Evolutionary conservation across 2,797 vertebrate species (phyloP), one percentile per base, ranked within the genome.

Genomic region (Brotula barbata): DNA sequence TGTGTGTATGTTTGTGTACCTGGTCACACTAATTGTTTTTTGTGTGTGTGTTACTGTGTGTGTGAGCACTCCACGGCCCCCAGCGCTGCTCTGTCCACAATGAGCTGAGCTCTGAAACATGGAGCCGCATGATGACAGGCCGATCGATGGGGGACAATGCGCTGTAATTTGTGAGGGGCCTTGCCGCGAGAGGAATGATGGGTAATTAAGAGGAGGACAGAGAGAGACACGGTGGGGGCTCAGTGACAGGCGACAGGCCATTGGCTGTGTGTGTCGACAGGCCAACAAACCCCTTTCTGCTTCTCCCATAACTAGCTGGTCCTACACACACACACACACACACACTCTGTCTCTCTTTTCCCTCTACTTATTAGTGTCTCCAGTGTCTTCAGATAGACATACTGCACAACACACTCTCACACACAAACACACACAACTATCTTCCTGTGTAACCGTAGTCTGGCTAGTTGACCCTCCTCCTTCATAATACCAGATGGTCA

Each of bases 201-300:
- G 91, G 91, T 93, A 92, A 92, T 91, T 92, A 92, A 89, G 90
- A 91, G 78, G 87, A 89, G 82, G 88, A 90, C 85, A 85, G 82
- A 83, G 80, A 80, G 83, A 86, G 89, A 85, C 80, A 71, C 69
- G 22, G 80, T 56, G 71, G 87, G 86, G 64, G 58, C 65, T 84
- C 45, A 60, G 82, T 91, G 91, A 92, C 88, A 91, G 86, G 78
- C 68, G 77, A 88, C 87, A 89, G 83, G 78, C 72, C 72, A 80
- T 81, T 82, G 86, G 84, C 87, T 89, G 78, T 87, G 78, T 82
- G 74, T 80, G 76, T 71, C 59, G 77, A 84, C 68, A 82, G 69
- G 78, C 76, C 69, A 80, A 84, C 77, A 85, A 84, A 72, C 83
- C 73, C 65, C 31, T 58, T 68, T 64, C 58, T 74, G 71, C 58